Evolutionary conservation across 2,797 vertebrate species (phyloP), one percentile per base, ranked within the genome.

Genomic region (Ficedula albicollis): DNA sequence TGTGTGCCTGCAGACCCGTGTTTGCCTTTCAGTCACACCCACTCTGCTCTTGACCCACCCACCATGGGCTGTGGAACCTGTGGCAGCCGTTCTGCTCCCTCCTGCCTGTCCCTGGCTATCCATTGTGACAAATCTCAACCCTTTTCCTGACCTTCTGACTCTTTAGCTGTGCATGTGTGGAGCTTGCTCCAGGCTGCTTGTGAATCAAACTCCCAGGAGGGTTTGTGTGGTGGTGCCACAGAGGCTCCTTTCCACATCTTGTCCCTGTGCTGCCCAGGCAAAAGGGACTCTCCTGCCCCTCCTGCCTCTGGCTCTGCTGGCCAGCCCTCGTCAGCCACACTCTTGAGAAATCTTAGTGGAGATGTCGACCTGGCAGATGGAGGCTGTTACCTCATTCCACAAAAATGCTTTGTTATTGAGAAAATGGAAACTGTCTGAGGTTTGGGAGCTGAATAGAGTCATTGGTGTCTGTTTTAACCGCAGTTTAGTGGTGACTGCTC

Each of bases 391-490:
- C 98, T 99, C 98, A 99, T 97, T 90, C 96, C 97, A 92, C 97
- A 99, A 99, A 98, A 98, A 99, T 99, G 98, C 98, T 97, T 98
- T 98, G 98, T 98, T 98, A 97, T 96, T 98, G 96, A 98, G 98
- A 97, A 98, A 98, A 97, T 97, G 97, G 97, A 98, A 98, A 98
- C 97, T 97, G 97, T 98, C 97, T 97, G 97, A 97, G 97, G 97
- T 98, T 98, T 97, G 94, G 93, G 97, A 97, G 96, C 97, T 96
- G 94, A 95, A 92, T 80, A 51, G 90, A 96, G 83, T 95, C 91
- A 90, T 74, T 98, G 97, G 95, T 97, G 97, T 97, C 97, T 98
- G 93, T 95, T 95, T 93, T 95, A 97, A 94, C 94, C 93, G 7
- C 95, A 93, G 85, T 75, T 87, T 80, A 92, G 95, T 95, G 95